Evolutionary conservation across 2,888 invertebrate genomes (phyloP).

Genomic region (Stramonita haemastoma): DNA sequence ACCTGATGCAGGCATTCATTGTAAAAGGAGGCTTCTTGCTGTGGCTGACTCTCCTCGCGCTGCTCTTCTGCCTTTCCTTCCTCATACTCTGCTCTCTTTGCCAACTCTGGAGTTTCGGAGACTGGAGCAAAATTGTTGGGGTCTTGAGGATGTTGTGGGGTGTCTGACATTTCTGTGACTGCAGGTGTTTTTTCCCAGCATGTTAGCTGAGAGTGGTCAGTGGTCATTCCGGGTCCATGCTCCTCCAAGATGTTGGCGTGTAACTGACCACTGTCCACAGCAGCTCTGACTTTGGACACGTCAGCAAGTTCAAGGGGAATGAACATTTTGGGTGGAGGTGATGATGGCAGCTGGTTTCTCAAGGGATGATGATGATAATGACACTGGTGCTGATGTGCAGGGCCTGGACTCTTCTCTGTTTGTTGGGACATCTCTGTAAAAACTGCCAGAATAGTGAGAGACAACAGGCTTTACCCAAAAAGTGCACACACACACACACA

Average conservation of each 20-base stretch:
- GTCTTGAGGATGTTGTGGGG: too few species aligned
- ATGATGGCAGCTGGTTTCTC: neutral
- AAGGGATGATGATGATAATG: neutral
- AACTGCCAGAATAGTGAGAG: too few species aligned
- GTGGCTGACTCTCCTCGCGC: neutral
- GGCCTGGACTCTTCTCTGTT: neutral
- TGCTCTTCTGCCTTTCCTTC: neutral
- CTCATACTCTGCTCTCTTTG: neutral
- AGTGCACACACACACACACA: too few species aligned
- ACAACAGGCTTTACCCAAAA: neutral
- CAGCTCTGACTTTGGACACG: conserved; percentile 9
- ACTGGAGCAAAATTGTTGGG: neutral
- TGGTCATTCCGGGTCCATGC: neutral
- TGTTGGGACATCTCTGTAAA: neutral
- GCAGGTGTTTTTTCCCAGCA: too few species aligned
- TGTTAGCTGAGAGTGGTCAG: too few species aligned
- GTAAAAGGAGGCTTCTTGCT: neutral
- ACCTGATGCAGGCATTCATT: neutral
- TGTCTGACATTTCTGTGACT: too few species aligned
- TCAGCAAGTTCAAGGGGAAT: neutral
- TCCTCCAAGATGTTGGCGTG: neutral
- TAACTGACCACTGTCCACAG: neutral
- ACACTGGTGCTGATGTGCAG: neutral
- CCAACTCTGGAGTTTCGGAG: neutral
- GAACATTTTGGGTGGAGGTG: neutral